Evolutionary conservation across 2,888 invertebrate genomes (phyloP), one percentile per base, ranked within the genome.

Genomic region (Drosophila pseudotalamancana): DNA sequence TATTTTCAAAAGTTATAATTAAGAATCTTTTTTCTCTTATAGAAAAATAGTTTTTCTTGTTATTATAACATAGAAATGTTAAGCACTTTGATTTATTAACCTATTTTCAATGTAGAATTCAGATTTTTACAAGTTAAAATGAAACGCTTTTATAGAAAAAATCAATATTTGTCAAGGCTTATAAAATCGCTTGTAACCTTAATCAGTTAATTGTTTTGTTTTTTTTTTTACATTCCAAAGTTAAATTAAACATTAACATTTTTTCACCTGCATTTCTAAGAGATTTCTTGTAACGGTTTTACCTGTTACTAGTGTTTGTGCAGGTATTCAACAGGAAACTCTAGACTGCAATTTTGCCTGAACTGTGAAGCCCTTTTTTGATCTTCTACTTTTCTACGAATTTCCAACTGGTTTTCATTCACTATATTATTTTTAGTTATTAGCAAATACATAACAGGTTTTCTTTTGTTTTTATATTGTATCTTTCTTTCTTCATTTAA

Each of bases 321-420:
- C 6, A 42, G 8, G n/a, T 2, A 21, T 6, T 34, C 4, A 8
- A 19, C 12, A 50, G n/a, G 35, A 6, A 6, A 12, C 0, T 6
- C 0, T 12, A 3, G 8, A 18, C 23, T 12, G 5, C 3, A 40
- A 21, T 9, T 48, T 27, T 19, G n/a, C 4, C 21, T 16, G 14
- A 27, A 12, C 21, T n/a, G 8, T 3, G 5, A 19, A 23, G 6
- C 29, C 11, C 5, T 25, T 29, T 9, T 23, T 14, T 40, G 8
- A 53, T 39, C 8, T 9, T 25, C 14, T 5, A 8, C 16, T 6
- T 31, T 70, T 65, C 62, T 42, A 12, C 16, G 32, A 69, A 62
- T 39, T 62, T 19, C 14, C 48, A 77, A 73, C 73, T 69, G 35
- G 81, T 77, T 80, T n/a, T 65, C 27, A 21, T 16, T 29, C 11